These are phyloP conservation scores for Corythornis vintsioides DNA, from an alignment of 2,113 vertebrate species.

Conservation along the genomic window DNA sequence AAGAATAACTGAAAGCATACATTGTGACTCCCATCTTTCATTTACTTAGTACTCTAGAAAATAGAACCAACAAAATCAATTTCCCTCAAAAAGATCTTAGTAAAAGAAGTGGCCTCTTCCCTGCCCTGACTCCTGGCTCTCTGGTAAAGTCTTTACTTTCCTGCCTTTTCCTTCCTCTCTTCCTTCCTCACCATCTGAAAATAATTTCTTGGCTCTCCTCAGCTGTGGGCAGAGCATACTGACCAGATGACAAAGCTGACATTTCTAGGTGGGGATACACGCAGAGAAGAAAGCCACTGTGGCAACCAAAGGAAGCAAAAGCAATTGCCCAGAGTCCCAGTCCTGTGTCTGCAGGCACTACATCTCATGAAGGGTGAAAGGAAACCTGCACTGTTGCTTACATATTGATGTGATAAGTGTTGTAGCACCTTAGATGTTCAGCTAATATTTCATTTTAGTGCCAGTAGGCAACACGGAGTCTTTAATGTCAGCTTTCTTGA, in stretches of 20 bases:
- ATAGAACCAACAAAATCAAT: not conserved
- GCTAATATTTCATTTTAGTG: not conserved
- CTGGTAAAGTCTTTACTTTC: not conserved
- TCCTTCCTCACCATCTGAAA: not conserved
- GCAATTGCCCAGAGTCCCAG: not conserved
- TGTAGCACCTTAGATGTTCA: not conserved
- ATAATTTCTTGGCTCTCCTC: accelerated
- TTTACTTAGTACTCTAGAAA: not conserved
- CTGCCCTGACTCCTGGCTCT: not conserved
- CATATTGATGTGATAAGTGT: not conserved
- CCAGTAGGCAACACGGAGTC: not conserved
- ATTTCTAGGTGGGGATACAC: not conserved
- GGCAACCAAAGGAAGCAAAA: not conserved
- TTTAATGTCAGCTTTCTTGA: not conserved
- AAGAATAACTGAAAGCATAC: not conserved
- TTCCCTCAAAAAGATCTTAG: not conserved
- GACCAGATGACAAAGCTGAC: not conserved
- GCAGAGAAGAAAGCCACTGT: not conserved
- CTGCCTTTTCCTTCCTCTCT: not conserved
- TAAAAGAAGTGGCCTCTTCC: not conserved
- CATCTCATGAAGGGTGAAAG: accelerated
- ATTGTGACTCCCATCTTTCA: not conserved
- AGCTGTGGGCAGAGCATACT: not conserved
- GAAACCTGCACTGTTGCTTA: not conserved
- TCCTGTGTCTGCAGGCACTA: not conserved